Conservation (phyloP, 2,113 vertebrate genomes). For the Panurus biarmicus region DNA sequence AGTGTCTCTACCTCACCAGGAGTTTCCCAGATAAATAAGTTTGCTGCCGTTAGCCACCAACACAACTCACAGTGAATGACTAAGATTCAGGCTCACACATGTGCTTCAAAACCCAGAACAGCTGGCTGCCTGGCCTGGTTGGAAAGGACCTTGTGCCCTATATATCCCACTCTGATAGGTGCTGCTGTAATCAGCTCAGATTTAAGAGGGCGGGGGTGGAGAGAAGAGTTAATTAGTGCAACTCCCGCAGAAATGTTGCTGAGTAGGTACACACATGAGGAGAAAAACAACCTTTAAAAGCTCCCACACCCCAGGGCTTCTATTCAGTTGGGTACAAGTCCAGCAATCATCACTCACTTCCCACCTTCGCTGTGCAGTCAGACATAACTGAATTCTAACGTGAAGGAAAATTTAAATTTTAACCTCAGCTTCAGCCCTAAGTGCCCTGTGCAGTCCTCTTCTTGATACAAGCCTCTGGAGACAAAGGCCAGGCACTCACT, state of each 20-base stretch:
- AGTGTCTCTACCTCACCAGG: not conserved
- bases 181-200: not conserved
- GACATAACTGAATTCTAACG: not conserved
- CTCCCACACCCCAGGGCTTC: not conserved
- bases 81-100: not conserved
- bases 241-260: not conserved
- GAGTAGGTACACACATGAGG: not conserved
- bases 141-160: not conserved
- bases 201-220: not conserved
- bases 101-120: not conserved
- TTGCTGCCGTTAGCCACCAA: not conserved
- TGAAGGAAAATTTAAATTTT: not conserved
- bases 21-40: not conserved
- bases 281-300: not conserved
- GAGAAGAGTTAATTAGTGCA: not conserved
- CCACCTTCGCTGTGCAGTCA: not conserved
- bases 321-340: not conserved
- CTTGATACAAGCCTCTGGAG: not conserved
- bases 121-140: not conserved
- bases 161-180: not conserved
- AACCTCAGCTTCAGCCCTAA: not conserved
- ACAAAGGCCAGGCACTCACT: not conserved
- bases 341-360: not conserved
- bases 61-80: not conserved
- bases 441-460: not conserved